Evolutionary conservation across 2,888 invertebrate species (phyloP).

Genomic region (Acleris literana): DNA sequence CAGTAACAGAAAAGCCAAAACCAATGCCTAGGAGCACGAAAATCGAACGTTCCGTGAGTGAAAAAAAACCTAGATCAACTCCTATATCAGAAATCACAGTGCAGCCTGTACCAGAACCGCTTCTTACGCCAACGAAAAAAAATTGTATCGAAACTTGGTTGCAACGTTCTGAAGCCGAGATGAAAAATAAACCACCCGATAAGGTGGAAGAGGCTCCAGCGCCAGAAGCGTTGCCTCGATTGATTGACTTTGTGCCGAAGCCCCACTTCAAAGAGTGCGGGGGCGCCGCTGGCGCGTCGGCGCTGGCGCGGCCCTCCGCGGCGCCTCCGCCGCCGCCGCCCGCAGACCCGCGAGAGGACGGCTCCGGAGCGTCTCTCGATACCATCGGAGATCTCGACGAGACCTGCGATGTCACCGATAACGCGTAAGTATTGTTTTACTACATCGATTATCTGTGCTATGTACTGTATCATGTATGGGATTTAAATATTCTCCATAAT

Average conservation of each 20-base stretch:
- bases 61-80: slow-evolving; percentile 67
- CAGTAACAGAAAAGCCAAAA: slow-evolving; percentile 74
- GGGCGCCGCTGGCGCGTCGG: slow-evolving; percentile 48
- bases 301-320: slow-evolving; percentile 64
- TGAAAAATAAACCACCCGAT: slow-evolving; percentile 71
- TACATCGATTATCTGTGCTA: background rate
- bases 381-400: slow-evolving; percentile 89
- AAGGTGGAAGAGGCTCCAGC: slow-evolving; percentile 67
- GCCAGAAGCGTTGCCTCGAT: slow-evolving; percentile 84
- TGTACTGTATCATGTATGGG: background rate
- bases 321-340: slow-evolving; percentile 60
- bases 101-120: slow-evolving; percentile 62
- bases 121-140: slow-evolving; percentile 75
- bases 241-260: slow-evolving; percentile 89
- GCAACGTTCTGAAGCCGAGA: slow-evolving; percentile 77
- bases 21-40: slow-evolving; percentile 82
- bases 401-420: slow-evolving; percentile 74
- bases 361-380: slow-evolving; percentile 84
- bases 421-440: slow-evolving; percentile 62
- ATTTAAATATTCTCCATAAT: slow-evolving; percentile 3
- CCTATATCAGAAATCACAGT: slow-evolving; percentile 61
- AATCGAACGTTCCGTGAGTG: slow-evolving; percentile 69
- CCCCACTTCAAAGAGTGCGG: slow-evolving; percentile 72
- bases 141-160: slow-evolving; percentile 79
- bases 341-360: slow-evolving; percentile 79